Percentiles rank a stretch among this genome's conserved stretches.
Conservation (phyloP, 2,888 invertebrate species). For the Drosophila picticornis region DNA sequence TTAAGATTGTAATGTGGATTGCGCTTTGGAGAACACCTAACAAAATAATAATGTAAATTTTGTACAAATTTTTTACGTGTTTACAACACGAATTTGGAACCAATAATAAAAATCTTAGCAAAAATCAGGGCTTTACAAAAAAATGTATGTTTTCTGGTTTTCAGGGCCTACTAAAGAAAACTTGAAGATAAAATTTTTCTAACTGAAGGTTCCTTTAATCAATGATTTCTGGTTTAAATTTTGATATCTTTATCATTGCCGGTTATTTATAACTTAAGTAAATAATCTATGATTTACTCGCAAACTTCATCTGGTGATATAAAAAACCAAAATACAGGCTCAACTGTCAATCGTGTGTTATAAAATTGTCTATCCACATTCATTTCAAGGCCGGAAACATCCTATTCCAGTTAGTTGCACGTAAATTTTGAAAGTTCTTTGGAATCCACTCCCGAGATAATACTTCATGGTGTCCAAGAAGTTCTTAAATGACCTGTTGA, state of each 20-base stretch:
- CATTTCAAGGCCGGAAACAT: not conserved
- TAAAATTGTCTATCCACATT: not conserved
- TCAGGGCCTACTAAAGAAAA: slow-evolving; percentile 27
- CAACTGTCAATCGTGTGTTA: not conserved
- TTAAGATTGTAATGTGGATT: not conserved
- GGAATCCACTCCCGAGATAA: slow-evolving; percentile 12
- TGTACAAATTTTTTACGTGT: slow-evolving; percentile 32
- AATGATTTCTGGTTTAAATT: not conserved
- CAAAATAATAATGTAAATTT: slow-evolving; percentile 53
- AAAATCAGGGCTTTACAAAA: not conserved
- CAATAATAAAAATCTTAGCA: slow-evolving; percentile 1
- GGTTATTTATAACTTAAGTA: not conserved
- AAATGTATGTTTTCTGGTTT: not conserved
- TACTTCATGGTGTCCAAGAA: not conserved
- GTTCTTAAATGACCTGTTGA: slow-evolving; percentile 2
- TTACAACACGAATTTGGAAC: slow-evolving; percentile 40
- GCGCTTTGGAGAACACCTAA: slow-evolving; percentile 22
- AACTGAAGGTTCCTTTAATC: not conserved
- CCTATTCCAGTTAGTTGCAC: slow-evolving; percentile 2
- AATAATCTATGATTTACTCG: not conserved
- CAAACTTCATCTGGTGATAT: not conserved
- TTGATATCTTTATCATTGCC: not conserved
- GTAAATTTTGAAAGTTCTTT: slow-evolving; percentile 11
- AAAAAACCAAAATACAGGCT: too few species aligned
- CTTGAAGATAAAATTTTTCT: not conserved